Conservation (phyloP, 2,113 vertebrate genomes). For the Oreochromis niloticus region DNA sequence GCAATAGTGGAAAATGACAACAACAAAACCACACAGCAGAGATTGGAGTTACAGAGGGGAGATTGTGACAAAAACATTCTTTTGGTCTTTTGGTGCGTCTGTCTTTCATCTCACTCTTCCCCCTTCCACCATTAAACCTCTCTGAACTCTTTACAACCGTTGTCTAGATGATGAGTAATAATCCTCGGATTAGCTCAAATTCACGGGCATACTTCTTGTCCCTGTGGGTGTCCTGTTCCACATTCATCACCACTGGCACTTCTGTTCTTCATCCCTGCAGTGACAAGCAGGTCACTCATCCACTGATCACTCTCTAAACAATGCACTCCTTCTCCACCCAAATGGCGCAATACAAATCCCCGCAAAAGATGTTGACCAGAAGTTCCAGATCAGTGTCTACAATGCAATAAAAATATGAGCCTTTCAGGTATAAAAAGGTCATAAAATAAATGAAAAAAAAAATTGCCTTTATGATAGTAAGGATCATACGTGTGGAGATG, state of each 20-base stretch:
- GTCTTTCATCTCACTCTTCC: not conserved
- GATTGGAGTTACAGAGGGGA: not conserved
- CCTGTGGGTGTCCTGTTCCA: not conserved
- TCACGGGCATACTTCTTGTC: not conserved
- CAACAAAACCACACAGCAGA: not conserved
- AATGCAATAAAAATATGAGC: too few relatives aligned
- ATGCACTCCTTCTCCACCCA: not conserved
- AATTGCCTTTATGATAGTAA: too few relatives aligned
- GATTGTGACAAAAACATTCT: not conserved
- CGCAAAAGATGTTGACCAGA: not conserved
- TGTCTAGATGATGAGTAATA: not conserved
- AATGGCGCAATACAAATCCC: not conserved
- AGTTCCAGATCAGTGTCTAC: not conserved
- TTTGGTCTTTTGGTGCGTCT: not conserved
- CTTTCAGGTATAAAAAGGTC: too few relatives aligned
- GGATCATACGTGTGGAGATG: too few relatives aligned
- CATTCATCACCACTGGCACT: not conserved
- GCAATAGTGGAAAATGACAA: not conserved
- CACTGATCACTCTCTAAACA: not conserved
- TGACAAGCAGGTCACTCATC: not conserved
- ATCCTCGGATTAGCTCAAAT: not conserved
- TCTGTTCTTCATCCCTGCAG: not conserved
- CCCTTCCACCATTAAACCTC: not conserved
- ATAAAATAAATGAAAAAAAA: too few relatives aligned
- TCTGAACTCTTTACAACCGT: not conserved